Conservation (phyloP, 2,113 vertebrate species). For the Lamprotornis superbus region DNA sequence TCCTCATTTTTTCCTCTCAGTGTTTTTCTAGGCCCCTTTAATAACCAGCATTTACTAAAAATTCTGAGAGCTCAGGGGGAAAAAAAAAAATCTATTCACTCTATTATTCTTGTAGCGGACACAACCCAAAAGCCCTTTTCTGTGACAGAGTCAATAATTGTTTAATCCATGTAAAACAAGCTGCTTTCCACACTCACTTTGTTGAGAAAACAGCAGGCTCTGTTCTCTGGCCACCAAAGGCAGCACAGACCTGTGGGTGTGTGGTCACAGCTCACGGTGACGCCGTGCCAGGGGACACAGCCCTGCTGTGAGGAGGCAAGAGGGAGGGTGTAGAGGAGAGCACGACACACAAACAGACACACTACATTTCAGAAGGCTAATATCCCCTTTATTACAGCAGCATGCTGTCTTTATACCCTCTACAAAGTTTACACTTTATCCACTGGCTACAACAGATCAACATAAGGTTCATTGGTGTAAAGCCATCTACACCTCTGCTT, state of each 20-base stretch:
- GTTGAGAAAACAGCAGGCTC: neutral
- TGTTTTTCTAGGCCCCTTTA: neutral
- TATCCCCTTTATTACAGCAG: too few species aligned
- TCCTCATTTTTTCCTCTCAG: neutral
- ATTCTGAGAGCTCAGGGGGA: neutral
- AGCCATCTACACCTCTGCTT: too few species aligned
- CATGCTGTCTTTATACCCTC: too few species aligned
- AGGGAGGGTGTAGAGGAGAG: too few species aligned
- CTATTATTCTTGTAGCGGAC: constrained; percentile 6
- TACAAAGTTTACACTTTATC: too few species aligned
- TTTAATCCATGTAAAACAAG: constrained; percentile 61
- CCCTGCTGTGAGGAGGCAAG: too few species aligned
- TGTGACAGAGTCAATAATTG: constrained; percentile 52
- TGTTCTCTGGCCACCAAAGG: neutral
- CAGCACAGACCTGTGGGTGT: neutral
- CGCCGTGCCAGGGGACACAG: accelerated
- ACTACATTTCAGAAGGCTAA: too few species aligned
- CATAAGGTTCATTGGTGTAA: too few species aligned
- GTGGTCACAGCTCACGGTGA: neutral
- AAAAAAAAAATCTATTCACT: neutral
- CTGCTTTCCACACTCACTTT: neutral
- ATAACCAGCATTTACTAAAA: neutral
- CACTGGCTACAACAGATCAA: too few species aligned
- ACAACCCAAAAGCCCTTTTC: constrained; percentile 22
- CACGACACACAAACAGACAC: too few species aligned